These are phyloP conservation scores for Pharmacophagus antenor DNA, from an alignment of 2,888 invertebrate genomes.

Conservation along the genomic window DNA sequence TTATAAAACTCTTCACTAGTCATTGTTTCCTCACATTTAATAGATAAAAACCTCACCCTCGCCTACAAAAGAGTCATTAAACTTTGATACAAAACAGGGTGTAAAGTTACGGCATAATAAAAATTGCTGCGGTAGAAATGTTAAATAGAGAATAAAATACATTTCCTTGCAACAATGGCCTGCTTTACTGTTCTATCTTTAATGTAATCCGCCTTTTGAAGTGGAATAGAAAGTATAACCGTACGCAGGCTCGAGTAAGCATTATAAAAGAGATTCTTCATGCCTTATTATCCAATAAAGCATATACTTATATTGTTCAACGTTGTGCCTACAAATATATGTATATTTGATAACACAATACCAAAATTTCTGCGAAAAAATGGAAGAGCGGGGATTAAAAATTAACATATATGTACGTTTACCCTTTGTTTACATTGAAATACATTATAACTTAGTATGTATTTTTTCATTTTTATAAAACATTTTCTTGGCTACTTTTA, in stretches of 20 bases:
- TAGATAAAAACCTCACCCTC: not conserved
- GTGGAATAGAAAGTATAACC: constrained; percentile 39
- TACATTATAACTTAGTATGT: not conserved
- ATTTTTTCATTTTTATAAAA: not conserved
- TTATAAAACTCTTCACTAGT: too few relatives aligned
- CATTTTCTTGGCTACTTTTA: not conserved
- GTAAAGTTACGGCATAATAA: not conserved
- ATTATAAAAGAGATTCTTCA: constrained; percentile 37
- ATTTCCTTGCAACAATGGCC: constrained; percentile 42
- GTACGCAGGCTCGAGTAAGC: constrained; percentile 34
- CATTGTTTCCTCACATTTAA: not conserved
- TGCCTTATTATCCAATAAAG: constrained; percentile 31
- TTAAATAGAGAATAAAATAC: constrained; percentile 22
- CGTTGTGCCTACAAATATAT: not conserved
- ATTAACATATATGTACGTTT: constrained; percentile 3
- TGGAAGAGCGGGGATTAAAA: not conserved
- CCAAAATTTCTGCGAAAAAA: constrained; percentile 6
- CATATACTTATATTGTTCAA: constrained; percentile 27
- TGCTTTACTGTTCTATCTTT: constrained; percentile 41
- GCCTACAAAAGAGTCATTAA: not conserved
- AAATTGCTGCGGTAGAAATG: constrained; percentile 13
- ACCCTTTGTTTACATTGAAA: not conserved
- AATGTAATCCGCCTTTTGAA: constrained; percentile 49
- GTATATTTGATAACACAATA: constrained; percentile 4
- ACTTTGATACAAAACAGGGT: not conserved